Evolutionary conservation across 2,888 invertebrate genomes (phyloP).

Genomic region (Fabriciana adippe): DNA sequence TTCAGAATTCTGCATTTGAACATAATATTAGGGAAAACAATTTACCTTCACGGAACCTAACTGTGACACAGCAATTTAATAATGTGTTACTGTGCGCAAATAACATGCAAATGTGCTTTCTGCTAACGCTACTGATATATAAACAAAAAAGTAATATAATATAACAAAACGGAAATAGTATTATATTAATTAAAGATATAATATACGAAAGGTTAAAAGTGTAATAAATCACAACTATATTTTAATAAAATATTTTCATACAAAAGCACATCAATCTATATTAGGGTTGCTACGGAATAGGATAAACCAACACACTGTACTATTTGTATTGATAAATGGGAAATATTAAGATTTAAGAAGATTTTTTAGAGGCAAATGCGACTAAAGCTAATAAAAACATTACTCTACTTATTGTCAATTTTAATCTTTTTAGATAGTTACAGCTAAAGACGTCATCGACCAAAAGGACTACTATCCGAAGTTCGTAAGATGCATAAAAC

Average conservation of each 20-base stretch:
- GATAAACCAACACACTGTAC: no score
- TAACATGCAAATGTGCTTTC: conserved; percentile 32
- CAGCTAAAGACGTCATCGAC: conserved; percentile 72
- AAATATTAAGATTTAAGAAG: no score
- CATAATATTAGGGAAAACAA: conserved; percentile 29
- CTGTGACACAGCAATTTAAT: conserved; percentile 38
- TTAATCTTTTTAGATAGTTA: conserved; percentile 57
- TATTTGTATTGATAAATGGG: no score
- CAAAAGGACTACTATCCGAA: conserved; percentile 75
- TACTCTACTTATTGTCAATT: not conserved
- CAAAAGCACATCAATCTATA: no score
- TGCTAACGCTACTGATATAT: conserved; percentile 6
- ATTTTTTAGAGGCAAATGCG: no score
- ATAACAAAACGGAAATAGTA: not conserved
- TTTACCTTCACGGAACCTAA: conserved; percentile 30
- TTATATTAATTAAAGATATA: not conserved
- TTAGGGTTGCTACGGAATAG: no score
- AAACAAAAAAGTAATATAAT: not conserved
- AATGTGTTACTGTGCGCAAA: conserved; percentile 28
- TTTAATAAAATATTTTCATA: no score
- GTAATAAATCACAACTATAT: no score
- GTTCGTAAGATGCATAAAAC: conserved; percentile 78
- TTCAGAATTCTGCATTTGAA: conserved; percentile 1
- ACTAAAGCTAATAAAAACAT: no score
- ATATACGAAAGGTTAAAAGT: no score